A percentile compares a stretch with the other conserved stretches of the same genome.
Evolutionary conservation across 2,888 invertebrate species (phyloP).

Genomic region (Phortica okadai): DNA sequence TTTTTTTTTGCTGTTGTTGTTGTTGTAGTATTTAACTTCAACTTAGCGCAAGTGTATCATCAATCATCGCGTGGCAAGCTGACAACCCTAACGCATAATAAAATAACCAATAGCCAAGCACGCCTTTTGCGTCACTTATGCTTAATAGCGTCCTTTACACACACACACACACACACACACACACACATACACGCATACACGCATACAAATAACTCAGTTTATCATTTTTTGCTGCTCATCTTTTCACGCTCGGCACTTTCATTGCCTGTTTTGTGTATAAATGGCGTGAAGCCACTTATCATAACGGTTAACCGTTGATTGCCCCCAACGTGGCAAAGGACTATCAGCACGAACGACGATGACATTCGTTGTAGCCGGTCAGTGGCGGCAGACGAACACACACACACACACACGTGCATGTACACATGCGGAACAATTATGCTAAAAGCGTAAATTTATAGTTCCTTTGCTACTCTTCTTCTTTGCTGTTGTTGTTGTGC

Average conservation of each 20-base stretch:
- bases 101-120: not conserved
- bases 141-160: slow-evolving; percentile 12
- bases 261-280: slow-evolving; percentile 25
- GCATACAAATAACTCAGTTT: not conserved
- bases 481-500: not conserved
- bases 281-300: slow-evolving; percentile 58
- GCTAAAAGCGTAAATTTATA: slow-evolving; percentile 32
- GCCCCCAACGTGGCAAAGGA: slow-evolving; percentile 36
- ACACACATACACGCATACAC: slow-evolving; percentile 7
- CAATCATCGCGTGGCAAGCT: not conserved
- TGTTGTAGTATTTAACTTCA: not conserved
- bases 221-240: slow-evolving; percentile 5
- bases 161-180: not conserved
- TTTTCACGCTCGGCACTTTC: not conserved
- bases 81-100: not conserved
- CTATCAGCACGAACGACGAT: slow-evolving; percentile 48
- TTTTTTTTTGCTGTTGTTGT: not conserved
- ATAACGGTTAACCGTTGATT: slow-evolving; percentile 58
- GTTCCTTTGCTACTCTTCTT: slow-evolving; percentile 2
- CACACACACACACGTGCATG: slow-evolving; percentile 24
- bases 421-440: slow-evolving; percentile 26
- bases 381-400: slow-evolving; percentile 54
- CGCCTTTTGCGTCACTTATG: slow-evolving; percentile 9
- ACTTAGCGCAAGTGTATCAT: not conserved
- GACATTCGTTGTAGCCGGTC: slow-evolving; percentile 39